Conservation (phyloP, 2,113 vertebrate genomes). For the Chrysemys picta region DNA sequence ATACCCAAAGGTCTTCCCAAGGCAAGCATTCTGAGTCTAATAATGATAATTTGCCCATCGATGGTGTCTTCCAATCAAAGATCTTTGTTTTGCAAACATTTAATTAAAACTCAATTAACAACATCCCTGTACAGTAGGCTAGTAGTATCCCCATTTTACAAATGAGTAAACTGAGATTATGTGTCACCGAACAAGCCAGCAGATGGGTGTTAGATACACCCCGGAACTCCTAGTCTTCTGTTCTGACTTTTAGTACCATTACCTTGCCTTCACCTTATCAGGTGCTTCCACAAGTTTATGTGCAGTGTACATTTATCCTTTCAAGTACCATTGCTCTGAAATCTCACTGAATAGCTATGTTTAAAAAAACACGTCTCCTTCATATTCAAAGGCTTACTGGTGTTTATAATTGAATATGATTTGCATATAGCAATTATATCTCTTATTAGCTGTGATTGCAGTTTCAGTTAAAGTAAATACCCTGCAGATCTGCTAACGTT, state of each 20-base stretch:
- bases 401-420: background rate
- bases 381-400: background rate
- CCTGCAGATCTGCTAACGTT: background rate
- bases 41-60: slow-evolving; percentile 47
- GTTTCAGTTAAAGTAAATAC: background rate
- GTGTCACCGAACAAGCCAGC: background rate
- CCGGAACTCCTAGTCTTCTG: background rate
- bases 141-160: background rate
- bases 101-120: slow-evolving; percentile 66
- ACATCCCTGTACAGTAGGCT: slow-evolving; percentile 24
- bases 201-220: background rate
- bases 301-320: rapidly evolving
- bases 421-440: background rate
- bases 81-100: slow-evolving; percentile 66
- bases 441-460: background rate
- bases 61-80: slow-evolving; percentile 34
- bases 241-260: background rate
- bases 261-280: background rate
- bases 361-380: background rate
- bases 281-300: background rate
- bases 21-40: slow-evolving; percentile 47
- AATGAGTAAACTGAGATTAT: background rate
- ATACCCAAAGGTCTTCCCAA: slow-evolving; percentile 51
- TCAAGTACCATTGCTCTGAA: rapidly evolving
- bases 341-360: rapidly evolving